phyloP scores from a whole-genome alignment of 1,140 invertebrate genomes.

The Bombus balteatus region DNA sequence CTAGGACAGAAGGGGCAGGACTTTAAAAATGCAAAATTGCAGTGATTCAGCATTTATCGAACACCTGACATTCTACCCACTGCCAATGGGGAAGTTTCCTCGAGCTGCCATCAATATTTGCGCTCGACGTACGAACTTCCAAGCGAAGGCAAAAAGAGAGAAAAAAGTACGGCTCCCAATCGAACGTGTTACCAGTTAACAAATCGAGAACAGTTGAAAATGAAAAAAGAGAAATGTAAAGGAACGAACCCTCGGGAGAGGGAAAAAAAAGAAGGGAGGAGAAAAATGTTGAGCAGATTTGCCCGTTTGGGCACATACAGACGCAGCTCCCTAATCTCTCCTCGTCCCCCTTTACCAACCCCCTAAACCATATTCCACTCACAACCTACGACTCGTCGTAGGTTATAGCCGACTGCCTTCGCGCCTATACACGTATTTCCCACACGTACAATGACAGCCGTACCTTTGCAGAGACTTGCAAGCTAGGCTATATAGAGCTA shows the following conservation, averaged over 20 bases:
- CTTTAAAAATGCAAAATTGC: conserved; percentile 53
- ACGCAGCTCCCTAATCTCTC: conserved; percentile 10
- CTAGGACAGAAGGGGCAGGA: conserved; percentile 8
- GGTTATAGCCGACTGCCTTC: conserved; percentile 55
- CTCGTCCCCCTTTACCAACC: neutral
- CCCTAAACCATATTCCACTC: conserved; percentile 67
- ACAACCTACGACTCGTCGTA: conserved; percentile 57
- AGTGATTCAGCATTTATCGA: conserved; percentile 51
- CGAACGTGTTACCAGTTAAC: conserved; percentile 16
- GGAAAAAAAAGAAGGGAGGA: neutral
- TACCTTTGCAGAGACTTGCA: conserved; percentile 55
- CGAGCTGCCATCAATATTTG: conserved; percentile 39
- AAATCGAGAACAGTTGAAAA: conserved; percentile 40
- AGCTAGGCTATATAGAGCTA: conserved; percentile 46
- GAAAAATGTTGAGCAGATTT: conserved; percentile 46
- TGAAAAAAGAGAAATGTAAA: neutral
- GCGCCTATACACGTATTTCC: conserved; percentile 60
- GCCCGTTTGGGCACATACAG: conserved; percentile 33
- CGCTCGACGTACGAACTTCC: neutral
- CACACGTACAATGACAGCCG: conserved; percentile 58
- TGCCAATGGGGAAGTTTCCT: conserved; percentile 30
- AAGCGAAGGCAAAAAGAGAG: neutral
- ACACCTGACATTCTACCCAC: conserved; percentile 37
- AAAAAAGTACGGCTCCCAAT: neutral
- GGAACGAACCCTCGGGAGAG: neutral